Conservation (phyloP, 2,888 invertebrate genomes). For the Andrena marginata region DNA sequence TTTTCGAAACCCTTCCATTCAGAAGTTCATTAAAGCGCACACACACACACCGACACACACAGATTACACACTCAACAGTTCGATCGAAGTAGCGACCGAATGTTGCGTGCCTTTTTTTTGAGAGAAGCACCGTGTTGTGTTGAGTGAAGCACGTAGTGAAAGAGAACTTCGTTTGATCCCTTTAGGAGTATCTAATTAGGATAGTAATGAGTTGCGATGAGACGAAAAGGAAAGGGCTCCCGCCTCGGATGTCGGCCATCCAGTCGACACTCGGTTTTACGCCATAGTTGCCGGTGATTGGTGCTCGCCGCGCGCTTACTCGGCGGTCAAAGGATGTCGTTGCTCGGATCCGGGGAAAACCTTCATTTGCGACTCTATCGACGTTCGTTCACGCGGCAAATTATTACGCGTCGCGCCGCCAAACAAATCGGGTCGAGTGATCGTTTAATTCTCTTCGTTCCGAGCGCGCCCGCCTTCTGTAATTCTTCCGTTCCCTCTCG, state of each 20-base stretch:
- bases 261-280: neutral
- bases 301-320: neutral
- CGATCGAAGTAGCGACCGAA: constrained; percentile 55
- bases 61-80: constrained; percentile 8
- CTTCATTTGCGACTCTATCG: neutral
- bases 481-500: neutral
- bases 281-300: neutral
- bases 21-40: constrained; percentile 38
- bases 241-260: neutral
- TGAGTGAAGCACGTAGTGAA: constrained; percentile 75
- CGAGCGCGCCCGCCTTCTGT: neutral
- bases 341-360: neutral
- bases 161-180: constrained; percentile 45
- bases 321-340: neutral
- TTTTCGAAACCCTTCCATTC: constrained; percentile 14
- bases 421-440: constrained; percentile 3
- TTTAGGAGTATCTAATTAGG: constrained; percentile 44
- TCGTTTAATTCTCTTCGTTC: constrained; percentile 6
- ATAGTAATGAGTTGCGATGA: constrained; percentile 45
- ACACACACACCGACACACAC: neutral
- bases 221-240: constrained; percentile 17
- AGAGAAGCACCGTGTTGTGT: constrained; percentile 67
- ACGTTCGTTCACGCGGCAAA: neutral
- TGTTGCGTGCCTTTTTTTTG: constrained; percentile 54
- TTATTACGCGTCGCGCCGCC: neutral